A percentile compares a stretch with the other conserved stretches of the same genome.
These are phyloP conservation scores for Halisarca cf. caerulea DNA, from an alignment of 37 sponge, comb jelly and placozoan species.

Conservation along the genomic window DNA sequence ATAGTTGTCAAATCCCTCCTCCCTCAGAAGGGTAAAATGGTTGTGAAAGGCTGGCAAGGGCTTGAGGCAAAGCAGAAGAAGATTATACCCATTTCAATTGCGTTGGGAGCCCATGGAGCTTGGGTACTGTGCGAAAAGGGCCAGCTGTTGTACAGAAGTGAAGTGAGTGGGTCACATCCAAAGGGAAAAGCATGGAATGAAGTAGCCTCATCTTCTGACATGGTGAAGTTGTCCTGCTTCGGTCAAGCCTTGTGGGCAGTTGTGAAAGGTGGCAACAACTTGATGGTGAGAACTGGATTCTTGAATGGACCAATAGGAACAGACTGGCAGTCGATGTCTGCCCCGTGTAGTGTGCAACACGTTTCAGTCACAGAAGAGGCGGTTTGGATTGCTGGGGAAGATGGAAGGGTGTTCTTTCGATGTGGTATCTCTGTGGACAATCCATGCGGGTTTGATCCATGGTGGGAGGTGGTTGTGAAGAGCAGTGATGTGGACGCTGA, in stretches of 20 bases:
- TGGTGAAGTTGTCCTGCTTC: slow-evolving; percentile 4
- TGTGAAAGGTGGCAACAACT: neutral
- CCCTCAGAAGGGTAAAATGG: slow-evolving; percentile 4
- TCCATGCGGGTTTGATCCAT: slow-evolving; percentile 59
- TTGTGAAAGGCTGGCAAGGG: neutral
- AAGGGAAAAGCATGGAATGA: slow-evolving; percentile 8
- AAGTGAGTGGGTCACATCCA: neutral
- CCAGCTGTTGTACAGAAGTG: neutral
- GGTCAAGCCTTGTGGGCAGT: neutral
- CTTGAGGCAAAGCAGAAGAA: neutral
- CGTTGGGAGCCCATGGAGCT: neutral
- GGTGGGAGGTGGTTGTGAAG: slow-evolving; percentile 72
- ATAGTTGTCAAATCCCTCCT: slow-evolving; percentile 18
- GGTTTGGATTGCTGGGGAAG: slow-evolving; percentile 63
- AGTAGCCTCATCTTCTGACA: neutral
- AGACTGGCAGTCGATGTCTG: neutral
- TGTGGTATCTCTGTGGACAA: slow-evolving; percentile 34
- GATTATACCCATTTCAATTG: neutral
- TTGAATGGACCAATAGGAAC: neutral
- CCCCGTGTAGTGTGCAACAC: neutral
- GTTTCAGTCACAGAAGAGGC: neutral
- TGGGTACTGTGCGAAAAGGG: slow-evolving; percentile 15
- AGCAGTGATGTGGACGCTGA: neutral
- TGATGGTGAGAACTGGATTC: neutral
- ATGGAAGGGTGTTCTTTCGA: slow-evolving; percentile 63